Conservation (phyloP, 2,113 vertebrate genomes). For the Pachycephala philippinensis region DNA sequence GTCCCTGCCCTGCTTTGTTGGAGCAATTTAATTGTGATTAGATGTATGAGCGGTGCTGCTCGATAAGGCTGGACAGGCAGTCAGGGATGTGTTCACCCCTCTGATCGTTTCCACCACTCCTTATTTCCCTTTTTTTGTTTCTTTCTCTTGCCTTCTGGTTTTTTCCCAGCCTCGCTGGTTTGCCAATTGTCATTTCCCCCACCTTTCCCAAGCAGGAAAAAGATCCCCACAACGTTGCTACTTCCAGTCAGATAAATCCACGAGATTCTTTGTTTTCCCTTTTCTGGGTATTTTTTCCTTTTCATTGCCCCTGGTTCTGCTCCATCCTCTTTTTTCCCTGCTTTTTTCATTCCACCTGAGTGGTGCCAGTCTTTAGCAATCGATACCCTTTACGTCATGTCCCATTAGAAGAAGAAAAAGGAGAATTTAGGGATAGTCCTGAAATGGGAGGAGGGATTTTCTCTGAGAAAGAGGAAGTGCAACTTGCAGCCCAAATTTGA, state of each 20-base stretch:
- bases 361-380: background rate
- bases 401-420: background rate
- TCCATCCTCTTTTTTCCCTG: background rate
- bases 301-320: background rate
- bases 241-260: background rate
- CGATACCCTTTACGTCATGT: background rate
- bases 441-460: background rate
- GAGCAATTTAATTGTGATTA: conserved; percentile 17
- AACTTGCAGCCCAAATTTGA: background rate
- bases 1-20: rapidly evolving
- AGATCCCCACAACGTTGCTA: background rate
- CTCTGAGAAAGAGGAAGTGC: background rate
- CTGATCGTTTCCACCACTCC: background rate
- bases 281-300: background rate
- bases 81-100: background rate
- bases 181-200: background rate
- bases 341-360: background rate
- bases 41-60: background rate
- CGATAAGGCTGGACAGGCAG: background rate
- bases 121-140: background rate
- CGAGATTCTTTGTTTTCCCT: background rate
- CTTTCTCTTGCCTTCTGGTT: background rate
- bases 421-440: background rate
- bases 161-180: background rate
- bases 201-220: background rate